Percentiles rank a stretch among this genome's conserved stretches.
Evolutionary conservation across 2,888 invertebrate genomes (phyloP).

Genomic region (Ectemnius cavifrons): DNA sequence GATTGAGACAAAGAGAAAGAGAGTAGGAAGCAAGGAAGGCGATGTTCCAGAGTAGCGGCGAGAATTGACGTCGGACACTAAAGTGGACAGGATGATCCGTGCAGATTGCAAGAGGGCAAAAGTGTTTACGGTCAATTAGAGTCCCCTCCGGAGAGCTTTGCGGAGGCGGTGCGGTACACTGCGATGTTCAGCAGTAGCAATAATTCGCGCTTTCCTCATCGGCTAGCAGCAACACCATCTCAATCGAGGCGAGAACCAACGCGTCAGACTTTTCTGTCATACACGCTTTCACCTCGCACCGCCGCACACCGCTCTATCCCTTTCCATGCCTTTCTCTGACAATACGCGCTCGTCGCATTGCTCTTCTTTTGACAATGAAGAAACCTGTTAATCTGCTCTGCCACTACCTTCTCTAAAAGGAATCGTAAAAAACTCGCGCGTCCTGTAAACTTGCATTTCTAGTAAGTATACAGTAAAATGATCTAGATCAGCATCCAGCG

Average conservation of each 20-base stretch:
- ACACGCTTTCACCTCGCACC: neutral
- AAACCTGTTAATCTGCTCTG: too few species aligned
- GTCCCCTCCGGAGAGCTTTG: slow-evolving; percentile 17
- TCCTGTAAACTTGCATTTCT: too few species aligned
- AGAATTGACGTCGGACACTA: too few species aligned
- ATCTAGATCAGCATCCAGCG: too few species aligned
- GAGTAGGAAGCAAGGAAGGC: too few species aligned
- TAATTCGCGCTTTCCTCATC: slow-evolving; percentile 18
- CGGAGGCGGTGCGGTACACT: slow-evolving; percentile 3
- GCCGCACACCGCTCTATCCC: neutral
- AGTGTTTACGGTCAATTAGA: slow-evolving; percentile 33
- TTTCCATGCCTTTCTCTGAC: slow-evolving; percentile 1
- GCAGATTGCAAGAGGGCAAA: slow-evolving; percentile 18
- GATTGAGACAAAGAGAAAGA: too few species aligned
- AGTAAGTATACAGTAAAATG: too few species aligned
- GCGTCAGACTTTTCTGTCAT: too few species aligned
- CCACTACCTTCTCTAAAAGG: too few species aligned
- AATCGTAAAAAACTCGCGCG: too few species aligned
- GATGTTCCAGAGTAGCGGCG: too few species aligned
- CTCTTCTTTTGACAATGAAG: too few species aligned
- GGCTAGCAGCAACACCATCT: neutral
- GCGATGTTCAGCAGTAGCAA: slow-evolving; percentile 18
- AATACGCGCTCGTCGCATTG: neutral
- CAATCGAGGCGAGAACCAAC: neutral
- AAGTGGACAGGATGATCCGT: slow-evolving; percentile 1